These are phyloP conservation scores for Panurus biarmicus DNA, from an alignment of 2,113 vertebrate species.

Conservation along the genomic window DNA sequence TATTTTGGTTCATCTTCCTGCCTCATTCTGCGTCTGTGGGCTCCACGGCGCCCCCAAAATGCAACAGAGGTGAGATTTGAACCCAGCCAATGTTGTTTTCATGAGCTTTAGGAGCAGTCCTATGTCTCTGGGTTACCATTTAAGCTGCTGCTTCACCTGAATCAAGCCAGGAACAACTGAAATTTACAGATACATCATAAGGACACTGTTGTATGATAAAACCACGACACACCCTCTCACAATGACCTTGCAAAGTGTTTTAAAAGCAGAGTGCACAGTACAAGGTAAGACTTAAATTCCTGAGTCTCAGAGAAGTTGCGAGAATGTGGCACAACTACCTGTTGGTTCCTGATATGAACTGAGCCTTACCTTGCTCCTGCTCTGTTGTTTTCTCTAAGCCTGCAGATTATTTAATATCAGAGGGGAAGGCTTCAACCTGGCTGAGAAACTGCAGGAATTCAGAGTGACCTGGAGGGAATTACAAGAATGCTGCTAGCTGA, in stretches of 20 bases:
- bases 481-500: constrained; percentile 63
- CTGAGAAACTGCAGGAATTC: constrained; percentile 65
- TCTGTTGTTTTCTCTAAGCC: neutral
- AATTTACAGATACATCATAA: neutral
- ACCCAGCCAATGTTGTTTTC: neutral
- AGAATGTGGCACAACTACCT: neutral
- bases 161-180: neutral
- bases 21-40: neutral
- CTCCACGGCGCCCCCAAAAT: neutral
- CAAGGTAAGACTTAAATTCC: neutral
- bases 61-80: neutral
- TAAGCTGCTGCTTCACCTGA: neutral
- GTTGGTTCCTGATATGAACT: neutral
- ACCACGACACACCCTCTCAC: neutral
- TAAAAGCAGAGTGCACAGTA: neutral
- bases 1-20: neutral
- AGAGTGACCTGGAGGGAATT: constrained; percentile 50
- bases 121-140: neutral
- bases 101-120: neutral
- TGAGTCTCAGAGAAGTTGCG: neutral
- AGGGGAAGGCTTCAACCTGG: constrained; percentile 52
- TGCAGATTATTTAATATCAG: constrained; percentile 56
- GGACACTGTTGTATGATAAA: neutral
- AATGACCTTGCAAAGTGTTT: neutral
- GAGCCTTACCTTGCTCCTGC: neutral